A percentile compares a stretch with the other conserved stretches of the same genome.
phyloP scores from a whole-genome alignment of 2,113 vertebrate genomes.

The Rhabdomys dilectus region DNA sequence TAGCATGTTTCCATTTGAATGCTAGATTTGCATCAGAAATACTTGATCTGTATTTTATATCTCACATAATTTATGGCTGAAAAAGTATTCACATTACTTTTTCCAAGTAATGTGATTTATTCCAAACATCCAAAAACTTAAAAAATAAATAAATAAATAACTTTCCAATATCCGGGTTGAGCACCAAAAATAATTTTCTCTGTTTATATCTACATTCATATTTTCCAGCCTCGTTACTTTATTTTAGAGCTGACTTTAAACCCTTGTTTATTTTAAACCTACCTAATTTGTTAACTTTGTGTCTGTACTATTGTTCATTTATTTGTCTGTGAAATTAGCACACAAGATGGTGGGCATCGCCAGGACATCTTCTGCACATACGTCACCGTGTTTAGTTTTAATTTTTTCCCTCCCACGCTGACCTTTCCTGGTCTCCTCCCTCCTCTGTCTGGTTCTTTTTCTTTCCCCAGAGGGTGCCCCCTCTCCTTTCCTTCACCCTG shows the following conservation, averaged over 20 bases:
- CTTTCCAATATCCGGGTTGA: slow-evolving; percentile 35
- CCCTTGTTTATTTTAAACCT: slow-evolving; percentile 33
- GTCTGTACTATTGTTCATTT: not conserved
- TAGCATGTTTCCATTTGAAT: slow-evolving; percentile 54
- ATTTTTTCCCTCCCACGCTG: no score
- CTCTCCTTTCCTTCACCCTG: no score
- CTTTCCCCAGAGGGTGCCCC: not conserved
- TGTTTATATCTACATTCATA: slow-evolving; percentile 19
- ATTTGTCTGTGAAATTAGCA: not conserved
- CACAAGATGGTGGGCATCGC: not conserved
- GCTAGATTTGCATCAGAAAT: slow-evolving; percentile 53
- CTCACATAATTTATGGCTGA: slow-evolving; percentile 46
- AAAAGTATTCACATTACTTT: slow-evolving; percentile 21
- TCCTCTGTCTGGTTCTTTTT: not conserved
- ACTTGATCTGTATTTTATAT: slow-evolving; percentile 51
- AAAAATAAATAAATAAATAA: not conserved
- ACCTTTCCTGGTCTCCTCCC: not conserved
- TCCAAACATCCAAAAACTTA: slow-evolving; percentile 28
- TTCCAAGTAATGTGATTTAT: no score
- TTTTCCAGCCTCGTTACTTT: slow-evolving; percentile 20
- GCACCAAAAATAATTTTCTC: slow-evolving; percentile 20
- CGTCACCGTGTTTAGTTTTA: no score
- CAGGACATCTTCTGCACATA: not conserved
- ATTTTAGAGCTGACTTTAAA: slow-evolving; percentile 57
- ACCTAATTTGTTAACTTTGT: slow-evolving; percentile 4